phyloP scores from a whole-genome alignment of 1,140 invertebrate genomes.

The Nebria ingens region DNA sequence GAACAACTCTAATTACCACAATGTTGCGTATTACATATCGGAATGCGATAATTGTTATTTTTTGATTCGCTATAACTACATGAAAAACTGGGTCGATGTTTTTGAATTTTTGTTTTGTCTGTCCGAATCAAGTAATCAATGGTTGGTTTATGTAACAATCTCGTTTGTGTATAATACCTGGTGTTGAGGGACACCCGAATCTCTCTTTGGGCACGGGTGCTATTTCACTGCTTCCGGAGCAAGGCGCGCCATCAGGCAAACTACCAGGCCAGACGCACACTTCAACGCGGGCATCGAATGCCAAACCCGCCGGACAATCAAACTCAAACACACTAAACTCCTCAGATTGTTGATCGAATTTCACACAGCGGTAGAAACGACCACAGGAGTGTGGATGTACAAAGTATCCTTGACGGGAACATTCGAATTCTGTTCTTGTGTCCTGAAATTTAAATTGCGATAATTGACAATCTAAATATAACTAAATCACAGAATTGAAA shows the following conservation, averaged over 20 bases:
- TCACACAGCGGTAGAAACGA: conserved; percentile 73
- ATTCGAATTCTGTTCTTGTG: conserved; percentile 61
- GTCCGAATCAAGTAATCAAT: background rate
- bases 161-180: conserved; percentile 36
- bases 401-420: conserved; percentile 68
- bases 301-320: conserved; percentile 68
- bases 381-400: conserved; percentile 69
- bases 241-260: conserved; percentile 55
- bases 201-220: conserved; percentile 53
- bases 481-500: no score
- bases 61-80: background rate
- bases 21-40: no score
- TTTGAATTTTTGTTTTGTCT: background rate
- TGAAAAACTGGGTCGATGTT: background rate
- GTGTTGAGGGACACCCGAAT: conserved; percentile 49
- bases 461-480: no score
- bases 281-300: conserved; percentile 66
- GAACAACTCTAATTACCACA: no score
- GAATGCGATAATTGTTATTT: background rate
- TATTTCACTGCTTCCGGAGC: conserved; percentile 63
- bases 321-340: conserved; percentile 75
- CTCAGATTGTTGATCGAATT: conserved; percentile 61
- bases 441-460: no score
- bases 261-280: conserved; percentile 77
- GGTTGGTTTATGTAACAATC: conserved; percentile 6